A percentile compares a stretch with the other conserved stretches of the same genome.
phyloP scores from a whole-genome alignment of 1,140 invertebrate genomes.

The Caenorhabditis brenneri region DNA sequence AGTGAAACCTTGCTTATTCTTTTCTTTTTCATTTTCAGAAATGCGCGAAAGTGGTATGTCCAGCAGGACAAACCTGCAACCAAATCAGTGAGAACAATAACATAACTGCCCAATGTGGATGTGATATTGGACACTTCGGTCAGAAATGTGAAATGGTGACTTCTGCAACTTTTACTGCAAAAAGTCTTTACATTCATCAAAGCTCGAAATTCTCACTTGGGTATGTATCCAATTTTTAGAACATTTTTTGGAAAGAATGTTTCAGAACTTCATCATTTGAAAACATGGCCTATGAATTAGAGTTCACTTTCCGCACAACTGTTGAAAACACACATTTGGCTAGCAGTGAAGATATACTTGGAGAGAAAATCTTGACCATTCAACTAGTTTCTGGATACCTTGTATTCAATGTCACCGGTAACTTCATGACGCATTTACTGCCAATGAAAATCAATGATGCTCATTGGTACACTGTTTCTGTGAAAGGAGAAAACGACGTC shows the following conservation, averaged over 20 bases:
- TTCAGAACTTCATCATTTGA: constrained; percentile 28
- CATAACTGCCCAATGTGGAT: constrained; percentile 41
- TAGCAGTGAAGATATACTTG: constrained; percentile 57
- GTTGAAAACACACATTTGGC: constrained; percentile 57
- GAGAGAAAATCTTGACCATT: constrained; percentile 47
- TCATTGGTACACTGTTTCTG: constrained; percentile 57
- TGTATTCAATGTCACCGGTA: constrained; percentile 47
- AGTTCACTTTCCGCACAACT: constrained; percentile 58
- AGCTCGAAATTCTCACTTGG: constrained; percentile 47
- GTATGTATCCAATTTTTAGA: not conserved
- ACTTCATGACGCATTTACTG: constrained; percentile 33
- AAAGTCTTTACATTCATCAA: constrained; percentile 55
- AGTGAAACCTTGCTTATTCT: too few species aligned
- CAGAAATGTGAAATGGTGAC: constrained; percentile 41
- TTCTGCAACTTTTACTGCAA: constrained; percentile 45
- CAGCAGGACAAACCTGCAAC: constrained; percentile 39
- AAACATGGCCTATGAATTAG: constrained; percentile 43
- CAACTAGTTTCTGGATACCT: constrained; percentile 44
- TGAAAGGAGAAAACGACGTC: constrained; percentile 47
- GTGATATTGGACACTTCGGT: constrained; percentile 50
- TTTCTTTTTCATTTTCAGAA: constrained; percentile 32
- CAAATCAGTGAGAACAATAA: not conserved
- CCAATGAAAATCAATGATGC: constrained; percentile 57
- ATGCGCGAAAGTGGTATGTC: constrained; percentile 47
- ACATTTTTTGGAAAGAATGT: not conserved